These are phyloP conservation scores for Callyntrura sp. DNA, from an alignment of 2,888 invertebrate species.

Conservation along the genomic window DNA sequence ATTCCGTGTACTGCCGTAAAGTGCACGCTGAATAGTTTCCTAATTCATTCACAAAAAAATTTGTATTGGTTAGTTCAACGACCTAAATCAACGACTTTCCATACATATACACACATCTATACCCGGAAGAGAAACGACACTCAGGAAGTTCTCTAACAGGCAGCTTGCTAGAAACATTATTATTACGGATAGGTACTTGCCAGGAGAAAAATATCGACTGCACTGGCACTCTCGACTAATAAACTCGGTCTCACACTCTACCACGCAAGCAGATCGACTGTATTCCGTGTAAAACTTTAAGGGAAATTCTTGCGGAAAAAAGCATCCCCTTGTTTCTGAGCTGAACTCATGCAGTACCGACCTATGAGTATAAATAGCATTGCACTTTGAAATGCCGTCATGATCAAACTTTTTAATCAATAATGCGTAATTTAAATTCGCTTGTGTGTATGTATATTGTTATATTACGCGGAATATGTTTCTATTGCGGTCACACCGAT, in stretches of 20 bases:
- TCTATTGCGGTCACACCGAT: constrained; percentile 82
- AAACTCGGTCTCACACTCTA: constrained; percentile 84
- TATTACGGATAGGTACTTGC: too few species aligned
- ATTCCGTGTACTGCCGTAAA: constrained; percentile 68
- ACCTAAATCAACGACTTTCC: too few species aligned
- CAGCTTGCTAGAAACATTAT: too few species aligned
- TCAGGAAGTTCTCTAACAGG: too few species aligned
- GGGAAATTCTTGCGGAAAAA: constrained; percentile 82
- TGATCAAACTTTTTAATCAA: too few species aligned
- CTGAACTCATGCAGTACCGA: constrained; percentile 79
- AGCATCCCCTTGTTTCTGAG: constrained; percentile 80
- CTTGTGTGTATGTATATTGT: too few species aligned
- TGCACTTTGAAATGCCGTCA: too few species aligned
- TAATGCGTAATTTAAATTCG: constrained; percentile 8
- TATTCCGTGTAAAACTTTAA: constrained; percentile 83
- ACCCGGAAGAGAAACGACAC: too few species aligned
- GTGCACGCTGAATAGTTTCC: constrained; percentile 79
- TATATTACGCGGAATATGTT: constrained; percentile 74
- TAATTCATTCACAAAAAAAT: constrained; percentile 23
- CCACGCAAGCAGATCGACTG: constrained; percentile 82
- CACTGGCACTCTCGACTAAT: constrained; percentile 82
- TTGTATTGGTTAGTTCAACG: constrained; percentile 26
- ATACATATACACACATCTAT: too few species aligned
- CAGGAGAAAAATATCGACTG: constrained; percentile 82
- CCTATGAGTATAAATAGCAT: too few species aligned